These are phyloP conservation scores for Alaudala cheleensis DNA, from an alignment of 2,113 vertebrate genomes.

Conservation along the genomic window DNA sequence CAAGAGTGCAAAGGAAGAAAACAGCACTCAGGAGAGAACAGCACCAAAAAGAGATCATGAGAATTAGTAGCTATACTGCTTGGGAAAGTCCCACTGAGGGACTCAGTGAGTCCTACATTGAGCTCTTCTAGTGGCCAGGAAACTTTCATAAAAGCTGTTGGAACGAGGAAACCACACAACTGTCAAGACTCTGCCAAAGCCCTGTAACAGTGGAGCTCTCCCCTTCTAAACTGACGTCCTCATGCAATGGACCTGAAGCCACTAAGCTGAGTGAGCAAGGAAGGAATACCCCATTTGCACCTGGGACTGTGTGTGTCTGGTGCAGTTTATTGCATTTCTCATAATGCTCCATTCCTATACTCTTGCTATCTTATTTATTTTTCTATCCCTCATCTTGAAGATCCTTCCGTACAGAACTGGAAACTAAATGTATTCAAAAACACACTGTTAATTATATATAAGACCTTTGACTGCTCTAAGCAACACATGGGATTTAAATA, in stretches of 20 bases:
- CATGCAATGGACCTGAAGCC: neutral
- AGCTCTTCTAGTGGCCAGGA: neutral
- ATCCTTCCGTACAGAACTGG: neutral
- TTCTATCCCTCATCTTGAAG: neutral
- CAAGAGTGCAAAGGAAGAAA: neutral
- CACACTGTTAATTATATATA: neutral
- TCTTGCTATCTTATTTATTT: neutral
- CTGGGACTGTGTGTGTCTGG: neutral
- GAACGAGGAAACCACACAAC: neutral
- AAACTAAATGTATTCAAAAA: neutral
- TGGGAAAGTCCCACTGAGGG: neutral
- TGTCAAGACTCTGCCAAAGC: neutral
- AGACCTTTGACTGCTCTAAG: slow-evolving; percentile 53
- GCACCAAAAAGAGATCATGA: neutral
- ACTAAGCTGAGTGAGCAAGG: neutral
- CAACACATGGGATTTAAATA: slow-evolving; percentile 62
- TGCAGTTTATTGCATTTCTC: neutral
- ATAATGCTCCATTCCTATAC: neutral
- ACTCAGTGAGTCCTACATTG: neutral
- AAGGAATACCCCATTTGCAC: rapidly evolving
- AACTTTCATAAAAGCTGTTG: neutral
- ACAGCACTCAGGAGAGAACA: neutral
- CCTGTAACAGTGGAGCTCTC: neutral
- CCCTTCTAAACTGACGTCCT: neutral
- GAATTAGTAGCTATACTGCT: neutral